Evolutionary conservation across 2,888 invertebrate species (phyloP).

Genomic region (Oeneis ivallda): DNA sequence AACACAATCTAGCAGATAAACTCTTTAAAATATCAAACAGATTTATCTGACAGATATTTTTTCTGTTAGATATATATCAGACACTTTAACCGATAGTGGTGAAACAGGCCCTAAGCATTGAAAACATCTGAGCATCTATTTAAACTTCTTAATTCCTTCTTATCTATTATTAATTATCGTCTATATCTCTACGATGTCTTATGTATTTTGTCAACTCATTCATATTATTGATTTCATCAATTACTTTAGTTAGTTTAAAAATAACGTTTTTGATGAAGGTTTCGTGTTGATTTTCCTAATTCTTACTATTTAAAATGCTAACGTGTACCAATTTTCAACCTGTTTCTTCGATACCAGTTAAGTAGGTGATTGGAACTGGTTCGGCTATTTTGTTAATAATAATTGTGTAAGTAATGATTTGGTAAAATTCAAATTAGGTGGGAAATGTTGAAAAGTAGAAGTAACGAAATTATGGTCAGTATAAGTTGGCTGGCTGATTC

Average conservation of each 20-base stretch:
- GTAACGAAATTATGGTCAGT: not conserved
- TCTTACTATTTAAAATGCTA: slow-evolving; percentile 28
- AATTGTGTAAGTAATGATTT: slow-evolving; percentile 18
- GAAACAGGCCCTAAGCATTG: too few species aligned
- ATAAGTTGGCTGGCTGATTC: too few species aligned
- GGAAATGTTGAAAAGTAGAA: not conserved
- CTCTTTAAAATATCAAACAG: too few species aligned
- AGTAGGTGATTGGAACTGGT: slow-evolving; percentile 35
- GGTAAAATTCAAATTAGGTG: not conserved
- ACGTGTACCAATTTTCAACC: slow-evolving; percentile 31
- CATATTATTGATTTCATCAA: not conserved
- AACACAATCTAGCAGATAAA: too few species aligned
- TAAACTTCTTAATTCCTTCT: too few species aligned
- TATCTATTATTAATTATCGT: too few species aligned
- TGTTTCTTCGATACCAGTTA: slow-evolving; percentile 18
- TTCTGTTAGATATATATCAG: too few species aligned
- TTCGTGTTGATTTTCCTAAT: slow-evolving; percentile 29
- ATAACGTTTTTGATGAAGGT: slow-evolving; percentile 13
- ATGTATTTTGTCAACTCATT: not conserved
- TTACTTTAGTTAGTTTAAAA: not conserved
- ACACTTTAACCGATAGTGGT: too few species aligned
- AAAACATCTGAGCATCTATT: too few species aligned
- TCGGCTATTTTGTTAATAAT: slow-evolving; percentile 35
- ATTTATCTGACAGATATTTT: too few species aligned
- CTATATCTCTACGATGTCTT: not conserved